Conservation (phyloP, 2,797 vertebrate species). For the Taeniopygia guttata region DNA sequence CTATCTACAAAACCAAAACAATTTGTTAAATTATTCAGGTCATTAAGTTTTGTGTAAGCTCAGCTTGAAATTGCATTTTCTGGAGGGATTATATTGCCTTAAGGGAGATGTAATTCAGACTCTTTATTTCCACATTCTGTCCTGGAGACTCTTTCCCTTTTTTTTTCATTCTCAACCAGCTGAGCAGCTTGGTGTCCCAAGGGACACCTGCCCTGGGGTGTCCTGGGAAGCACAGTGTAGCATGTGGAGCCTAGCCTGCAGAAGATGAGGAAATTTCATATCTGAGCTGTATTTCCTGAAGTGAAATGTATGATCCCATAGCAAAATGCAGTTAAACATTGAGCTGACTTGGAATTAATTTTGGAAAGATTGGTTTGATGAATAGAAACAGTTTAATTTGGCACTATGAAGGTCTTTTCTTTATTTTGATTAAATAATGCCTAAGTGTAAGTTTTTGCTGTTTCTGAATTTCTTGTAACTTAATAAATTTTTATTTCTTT, state of each 20-base stretch:
- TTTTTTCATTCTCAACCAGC: background rate
- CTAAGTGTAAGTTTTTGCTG: background rate
- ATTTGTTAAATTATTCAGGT: constrained; percentile 62
- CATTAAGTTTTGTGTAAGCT: constrained; percentile 51
- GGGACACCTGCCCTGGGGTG: background rate
- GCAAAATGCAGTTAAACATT: background rate
- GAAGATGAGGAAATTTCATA: background rate
- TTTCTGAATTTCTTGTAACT: background rate
- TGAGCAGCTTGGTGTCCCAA: background rate
- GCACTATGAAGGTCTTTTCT: background rate
- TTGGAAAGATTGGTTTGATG: background rate
- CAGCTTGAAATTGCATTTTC: constrained; percentile 43
- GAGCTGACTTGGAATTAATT: background rate
- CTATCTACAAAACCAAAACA: constrained; percentile 29
- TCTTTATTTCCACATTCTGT: background rate
- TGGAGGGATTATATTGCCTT: constrained; percentile 7
- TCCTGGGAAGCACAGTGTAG: background rate
- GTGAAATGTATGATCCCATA: background rate
- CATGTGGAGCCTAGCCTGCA: background rate
- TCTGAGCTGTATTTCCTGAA: background rate
- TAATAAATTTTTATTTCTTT: background rate
- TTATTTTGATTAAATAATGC: background rate
- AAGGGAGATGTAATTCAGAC: constrained; percentile 35
- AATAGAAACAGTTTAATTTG: background rate
- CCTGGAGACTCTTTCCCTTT: background rate